These are phyloP conservation scores for Antedon mediterranea DNA, from an alignment of 53 echinoderm and acorn worm genomes.

Conservation along the genomic window DNA sequence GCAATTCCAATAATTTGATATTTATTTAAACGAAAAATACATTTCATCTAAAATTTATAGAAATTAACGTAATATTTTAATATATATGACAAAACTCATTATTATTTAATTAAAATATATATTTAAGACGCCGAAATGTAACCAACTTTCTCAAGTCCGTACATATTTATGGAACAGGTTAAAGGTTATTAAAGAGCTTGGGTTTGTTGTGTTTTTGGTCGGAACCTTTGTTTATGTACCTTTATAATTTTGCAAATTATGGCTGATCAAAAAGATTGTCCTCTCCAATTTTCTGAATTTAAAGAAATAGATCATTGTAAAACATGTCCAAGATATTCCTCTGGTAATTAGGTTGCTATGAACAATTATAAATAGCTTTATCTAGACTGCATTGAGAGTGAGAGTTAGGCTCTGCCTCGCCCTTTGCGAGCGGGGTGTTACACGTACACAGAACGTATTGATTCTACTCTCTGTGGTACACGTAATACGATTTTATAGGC, in stretches of 20 bases:
- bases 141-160: no score
- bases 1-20: neutral
- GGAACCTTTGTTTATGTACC: neutral
- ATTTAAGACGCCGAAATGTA: no score
- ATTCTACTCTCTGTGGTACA: no score
- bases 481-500: neutral
- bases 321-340: constrained; percentile 55
- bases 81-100: no score
- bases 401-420: neutral
- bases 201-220: neutral
- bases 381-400: no score
- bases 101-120: no score
- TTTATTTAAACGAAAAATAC: no score
- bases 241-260: constrained; percentile 7
- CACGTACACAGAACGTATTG: neutral
- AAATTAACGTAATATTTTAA: no score
- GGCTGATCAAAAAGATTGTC: constrained; percentile 70
- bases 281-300: constrained; percentile 73
- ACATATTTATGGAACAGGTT: neutral
- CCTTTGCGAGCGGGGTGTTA: neutral
- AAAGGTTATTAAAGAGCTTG: neutral
- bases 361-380: neutral
- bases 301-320: constrained; percentile 57
- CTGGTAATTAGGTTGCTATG: constrained; percentile 20
- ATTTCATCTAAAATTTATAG: no score